These are phyloP conservation scores for Aphrocallistes beatrix DNA, from an alignment of 37 sponge, comb jelly and placozoan genomes.

Conservation along the genomic window DNA sequence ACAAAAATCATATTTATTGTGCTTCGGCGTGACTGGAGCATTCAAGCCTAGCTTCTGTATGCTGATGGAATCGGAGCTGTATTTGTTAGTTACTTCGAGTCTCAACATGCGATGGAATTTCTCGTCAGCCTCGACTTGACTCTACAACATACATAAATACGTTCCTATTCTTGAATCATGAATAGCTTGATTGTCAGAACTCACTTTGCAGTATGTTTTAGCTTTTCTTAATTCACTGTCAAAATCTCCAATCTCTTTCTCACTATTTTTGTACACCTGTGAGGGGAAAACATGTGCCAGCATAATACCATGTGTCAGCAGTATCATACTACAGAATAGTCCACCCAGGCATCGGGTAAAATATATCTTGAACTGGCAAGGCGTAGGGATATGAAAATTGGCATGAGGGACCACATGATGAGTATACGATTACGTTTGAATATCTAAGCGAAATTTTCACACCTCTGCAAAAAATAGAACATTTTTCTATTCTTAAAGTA, in stretches of 20 bases:
- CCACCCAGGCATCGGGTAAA: too few relatives aligned
- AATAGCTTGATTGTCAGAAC: background rate
- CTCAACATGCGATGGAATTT: background rate
- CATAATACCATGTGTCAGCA: too few relatives aligned
- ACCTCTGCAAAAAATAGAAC: too few relatives aligned
- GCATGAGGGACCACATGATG: too few relatives aligned
- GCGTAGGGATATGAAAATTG: too few relatives aligned
- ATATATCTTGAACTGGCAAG: too few relatives aligned
- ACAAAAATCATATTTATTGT: background rate
- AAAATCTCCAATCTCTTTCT: background rate
- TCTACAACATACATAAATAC: background rate
- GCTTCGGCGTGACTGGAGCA: background rate
- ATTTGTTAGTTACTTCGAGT: background rate
- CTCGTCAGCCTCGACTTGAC: constrained; percentile 1
- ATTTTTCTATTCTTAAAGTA: too few relatives aligned
- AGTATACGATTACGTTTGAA: too few relatives aligned
- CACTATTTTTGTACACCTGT: background rate
- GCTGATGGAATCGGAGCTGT: background rate
- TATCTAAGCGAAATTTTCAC: too few relatives aligned
- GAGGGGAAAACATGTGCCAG: too few relatives aligned
- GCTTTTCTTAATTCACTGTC: background rate
- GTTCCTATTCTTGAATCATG: background rate
- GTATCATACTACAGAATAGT: too few relatives aligned
- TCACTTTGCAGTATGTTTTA: constrained; percentile 16
- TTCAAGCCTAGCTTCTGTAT: background rate